phyloP scores from a whole-genome alignment of 2,888 invertebrate species.

The Amblyteles armatorius region DNA sequence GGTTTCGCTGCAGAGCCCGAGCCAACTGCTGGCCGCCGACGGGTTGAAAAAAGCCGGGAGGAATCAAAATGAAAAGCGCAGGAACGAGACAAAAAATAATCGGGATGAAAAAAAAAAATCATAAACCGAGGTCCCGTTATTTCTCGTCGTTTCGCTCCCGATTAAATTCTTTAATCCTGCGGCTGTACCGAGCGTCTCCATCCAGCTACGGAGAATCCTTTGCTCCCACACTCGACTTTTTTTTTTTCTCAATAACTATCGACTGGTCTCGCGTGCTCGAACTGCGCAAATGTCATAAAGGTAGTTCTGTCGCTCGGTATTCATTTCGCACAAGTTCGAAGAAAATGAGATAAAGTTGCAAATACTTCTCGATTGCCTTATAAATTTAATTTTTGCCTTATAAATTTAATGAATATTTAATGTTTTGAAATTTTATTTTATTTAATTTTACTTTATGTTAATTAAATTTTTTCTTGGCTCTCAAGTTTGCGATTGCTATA shows the following conservation, averaged over 20 bases:
- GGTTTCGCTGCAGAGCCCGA: constrained; percentile 58
- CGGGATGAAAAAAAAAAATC: background rate
- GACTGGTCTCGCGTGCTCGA: background rate
- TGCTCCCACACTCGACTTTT: background rate
- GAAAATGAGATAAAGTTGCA: too few species aligned
- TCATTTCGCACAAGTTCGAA: too few species aligned
- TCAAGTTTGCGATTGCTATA: too few species aligned
- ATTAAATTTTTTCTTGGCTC: too few species aligned
- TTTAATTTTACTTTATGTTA: too few species aligned
- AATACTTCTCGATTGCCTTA: too few species aligned
- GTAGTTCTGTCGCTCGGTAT: too few species aligned
- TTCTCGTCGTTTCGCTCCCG: constrained; percentile 7
- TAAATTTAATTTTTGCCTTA: too few species aligned
- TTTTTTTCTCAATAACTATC: background rate
- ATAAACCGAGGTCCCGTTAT: constrained; percentile 11
- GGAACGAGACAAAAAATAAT: constrained; percentile 9
- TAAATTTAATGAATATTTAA: too few species aligned
- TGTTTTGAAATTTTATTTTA: too few species aligned
- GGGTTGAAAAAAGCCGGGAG: constrained; percentile 17
- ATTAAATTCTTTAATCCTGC: constrained; percentile 37
- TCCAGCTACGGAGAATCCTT: background rate
- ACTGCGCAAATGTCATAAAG: background rate
- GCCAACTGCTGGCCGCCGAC: constrained; percentile 54
- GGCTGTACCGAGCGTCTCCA: background rate
- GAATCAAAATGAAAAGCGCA: constrained; percentile 22